phyloP scores from a whole-genome alignment of 1,140 invertebrate species.

The Drosophila elegans region DNA sequence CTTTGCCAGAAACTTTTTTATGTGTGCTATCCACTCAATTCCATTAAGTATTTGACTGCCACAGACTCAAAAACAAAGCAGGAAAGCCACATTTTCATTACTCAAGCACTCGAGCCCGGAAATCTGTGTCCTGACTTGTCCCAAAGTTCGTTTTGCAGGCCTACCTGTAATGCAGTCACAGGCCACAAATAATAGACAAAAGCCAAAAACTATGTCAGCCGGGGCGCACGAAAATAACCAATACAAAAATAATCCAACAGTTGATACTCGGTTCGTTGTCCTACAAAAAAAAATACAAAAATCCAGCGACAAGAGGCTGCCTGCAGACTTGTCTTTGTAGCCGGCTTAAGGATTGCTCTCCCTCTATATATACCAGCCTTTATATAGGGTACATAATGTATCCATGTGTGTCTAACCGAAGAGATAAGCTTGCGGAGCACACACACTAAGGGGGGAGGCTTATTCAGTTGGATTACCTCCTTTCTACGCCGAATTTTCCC shows the following conservation, averaged over 20 bases:
- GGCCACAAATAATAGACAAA: slow-evolving; percentile 39
- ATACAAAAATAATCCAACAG: slow-evolving; percentile 67
- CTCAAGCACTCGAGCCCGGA: slow-evolving; percentile 28
- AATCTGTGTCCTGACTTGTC: slow-evolving; percentile 30
- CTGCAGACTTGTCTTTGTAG: slow-evolving; percentile 46
- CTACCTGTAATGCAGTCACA: slow-evolving; percentile 42
- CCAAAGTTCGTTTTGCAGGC: slow-evolving; percentile 12
- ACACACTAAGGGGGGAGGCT: slow-evolving; percentile 22
- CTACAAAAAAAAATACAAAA: slow-evolving; percentile 50
- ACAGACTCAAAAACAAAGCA: slow-evolving; percentile 1
- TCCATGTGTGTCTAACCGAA: slow-evolving; percentile 36
- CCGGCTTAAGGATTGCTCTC: slow-evolving; percentile 58
- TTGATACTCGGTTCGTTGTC: slow-evolving; percentile 70
- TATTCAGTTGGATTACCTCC: slow-evolving; percentile 27
- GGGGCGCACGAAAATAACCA: slow-evolving; percentile 42
- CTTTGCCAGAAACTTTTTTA: too few relatives aligned
- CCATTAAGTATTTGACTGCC: slow-evolving; percentile 1
- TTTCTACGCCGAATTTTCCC: slow-evolving; percentile 3
- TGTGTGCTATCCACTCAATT: slow-evolving; percentile 12
- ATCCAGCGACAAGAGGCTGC: slow-evolving; percentile 23
- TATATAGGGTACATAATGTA: slow-evolving; percentile 28
- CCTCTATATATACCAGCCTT: slow-evolving; percentile 10
- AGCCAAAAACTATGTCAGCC: slow-evolving; percentile 63
- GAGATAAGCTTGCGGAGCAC: slow-evolving; percentile 52
- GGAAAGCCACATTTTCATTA: slow-evolving; percentile 35